Evolutionary conservation across 2,888 invertebrate species (phyloP), one percentile per base, ranked within the genome.

Genomic region (Eremobia ochroleuca): DNA sequence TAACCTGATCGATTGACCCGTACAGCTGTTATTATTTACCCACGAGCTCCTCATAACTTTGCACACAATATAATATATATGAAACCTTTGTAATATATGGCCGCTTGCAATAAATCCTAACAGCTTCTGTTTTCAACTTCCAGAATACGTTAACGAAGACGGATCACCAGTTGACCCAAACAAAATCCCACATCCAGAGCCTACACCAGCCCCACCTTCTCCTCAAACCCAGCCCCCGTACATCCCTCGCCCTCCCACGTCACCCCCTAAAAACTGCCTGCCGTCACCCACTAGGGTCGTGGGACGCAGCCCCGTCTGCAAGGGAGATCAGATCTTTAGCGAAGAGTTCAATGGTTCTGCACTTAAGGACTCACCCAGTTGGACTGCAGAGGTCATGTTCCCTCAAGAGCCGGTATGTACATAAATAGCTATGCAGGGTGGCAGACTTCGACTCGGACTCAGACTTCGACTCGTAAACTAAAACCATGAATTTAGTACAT

Each of bases 381-480:
- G 97, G 97, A 95, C 93, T 11, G 91, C 96, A 13, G 96, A 97
- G 82, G 94, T 97, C 75, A 97, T 96, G 87, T 97, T 98, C 88
- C 95, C 97, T 25, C 97, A 96, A 49, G 96, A 96, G 78, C 98
- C 98, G 85, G 98, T 98, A 93, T 95, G 95, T 59, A n/a, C n/a
- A n/a, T n/a, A n/a, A n/a, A 55, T 21, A 68, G 5, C n/a, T 25
- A 21, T 49, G 21, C 5, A 49, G 25, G 8, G 6, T 21, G 21
- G 21, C 21, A 21, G 21, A 49, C 52, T 49, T 21, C 8, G 21
- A 21, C 15, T 15, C 43, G 21, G n/a, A n/a, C n/a, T n/a, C n/a
- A 25, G 21, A 49, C 52, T 49, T 21, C 8, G 21, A 21, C 15
- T 15, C 43, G 21, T 2, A 25, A 52, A 52, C 25, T 11, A 25